Evolutionary conservation across 1,140 invertebrate genomes (phyloP), one percentile per base, ranked within the genome.

Genomic region (Nylanderia fulva): DNA sequence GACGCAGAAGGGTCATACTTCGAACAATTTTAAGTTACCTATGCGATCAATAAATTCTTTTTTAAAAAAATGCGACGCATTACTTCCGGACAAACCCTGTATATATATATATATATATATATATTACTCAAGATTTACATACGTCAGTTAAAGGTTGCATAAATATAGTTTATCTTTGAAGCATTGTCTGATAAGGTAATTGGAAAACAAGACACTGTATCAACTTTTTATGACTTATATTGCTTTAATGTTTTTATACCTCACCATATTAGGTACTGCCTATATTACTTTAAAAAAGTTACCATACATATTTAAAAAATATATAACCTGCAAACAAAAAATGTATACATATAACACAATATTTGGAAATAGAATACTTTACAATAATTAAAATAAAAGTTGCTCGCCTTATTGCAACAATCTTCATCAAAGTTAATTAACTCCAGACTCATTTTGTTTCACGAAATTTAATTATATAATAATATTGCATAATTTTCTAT

Each of bases 251-350:
- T 21, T 21, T 24, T 60, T 18, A 71, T 45, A 87, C 36, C 72
- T 66, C 85, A 68, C 74, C 85, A 86, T 83, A 87, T 83, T 80
- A 79, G 85, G 85, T 79, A 89, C 86, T 87, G 84, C 88, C 71
- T 77, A 86, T 45, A 84, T 58, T 7, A 75, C 58, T 75, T n/a
- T 75, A 60, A 18, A 48, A 48, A 48, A 79, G 75, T 79, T 82
- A 82, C 79, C 79, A 82, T 82, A 58, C 58, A 60, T 56, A 54
- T 74, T 74, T 74, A 75, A 74, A 75, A 74, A 82, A 24, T 68
- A 54, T 33, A 79, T 66, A 79, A 52, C 0, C 39, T 33, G 15
- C 63, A 77, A 36, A 52, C 61, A 77, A 33, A 66, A 42, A 45
- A 68, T 77, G 75, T 79, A 77, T 77, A 77, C 75, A 77, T 77